A percentile compares a stretch with the other conserved stretches of the same genome.
Evolutionary conservation across 2,113 vertebrate species (phyloP).

Genomic region (Dasyprocta punctata): DNA sequence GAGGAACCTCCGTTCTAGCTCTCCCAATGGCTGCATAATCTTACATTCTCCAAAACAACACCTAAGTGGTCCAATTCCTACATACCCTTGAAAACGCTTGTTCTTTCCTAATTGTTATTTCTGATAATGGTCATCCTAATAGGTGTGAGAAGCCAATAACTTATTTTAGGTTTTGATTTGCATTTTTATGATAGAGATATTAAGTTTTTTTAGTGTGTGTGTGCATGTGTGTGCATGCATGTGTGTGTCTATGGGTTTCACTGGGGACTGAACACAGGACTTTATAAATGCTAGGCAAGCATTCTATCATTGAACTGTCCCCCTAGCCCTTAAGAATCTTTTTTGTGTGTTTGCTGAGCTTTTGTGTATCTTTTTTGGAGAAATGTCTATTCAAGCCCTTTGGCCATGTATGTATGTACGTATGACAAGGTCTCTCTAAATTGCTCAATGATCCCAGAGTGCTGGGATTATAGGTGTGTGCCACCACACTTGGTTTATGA

Average conservation of each 20-base stretch:
- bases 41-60: background rate
- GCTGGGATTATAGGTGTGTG: background rate
- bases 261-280: background rate
- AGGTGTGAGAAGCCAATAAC: background rate
- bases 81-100: background rate
- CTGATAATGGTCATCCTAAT: background rate
- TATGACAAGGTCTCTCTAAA: background rate
- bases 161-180: background rate
- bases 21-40: background rate
- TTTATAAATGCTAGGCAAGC: background rate
- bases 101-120: slow-evolving; percentile 32
- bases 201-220: background rate
- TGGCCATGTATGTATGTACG: background rate
- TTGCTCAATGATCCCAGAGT: background rate
- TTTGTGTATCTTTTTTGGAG: background rate
- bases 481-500: background rate
- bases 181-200: background rate
- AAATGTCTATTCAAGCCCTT: background rate
- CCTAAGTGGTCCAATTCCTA: background rate
- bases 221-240: background rate
- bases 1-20: background rate
- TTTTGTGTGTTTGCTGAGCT: background rate
- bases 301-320: background rate
- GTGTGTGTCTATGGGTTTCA: background rate
- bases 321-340: no score